Percentiles rank a stretch among this genome's conserved stretches.
Evolutionary conservation across 2,797 vertebrate species (phyloP).

Genomic region (Sebastes trivittatus): DNA sequence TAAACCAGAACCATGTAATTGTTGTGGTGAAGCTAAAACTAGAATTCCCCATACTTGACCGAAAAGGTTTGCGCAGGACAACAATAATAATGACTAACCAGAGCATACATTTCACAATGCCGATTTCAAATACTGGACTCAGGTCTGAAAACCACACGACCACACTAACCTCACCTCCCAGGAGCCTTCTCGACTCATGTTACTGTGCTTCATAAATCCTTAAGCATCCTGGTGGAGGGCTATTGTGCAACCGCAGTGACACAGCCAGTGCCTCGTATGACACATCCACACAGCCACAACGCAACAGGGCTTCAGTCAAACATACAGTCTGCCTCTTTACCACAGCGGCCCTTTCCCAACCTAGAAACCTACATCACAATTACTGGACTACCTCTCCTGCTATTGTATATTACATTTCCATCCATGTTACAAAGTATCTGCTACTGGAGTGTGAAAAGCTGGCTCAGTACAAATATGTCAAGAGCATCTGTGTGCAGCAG

Average conservation of each 20-base stretch:
- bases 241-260: constrained; percentile 52
- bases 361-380: neutral
- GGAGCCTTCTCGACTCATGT: constrained; percentile 40
- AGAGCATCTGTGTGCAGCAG: neutral
- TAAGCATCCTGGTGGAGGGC: constrained; percentile 24
- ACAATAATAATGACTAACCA: constrained; percentile 23
- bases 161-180: constrained; percentile 52
- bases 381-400: constrained; percentile 17
- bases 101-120: constrained; percentile 43
- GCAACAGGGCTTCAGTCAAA: constrained; percentile 5
- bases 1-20: neutral
- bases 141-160: constrained; percentile 48
- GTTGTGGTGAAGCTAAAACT: constrained; percentile 12
- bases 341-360: constrained; percentile 16
- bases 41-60: neutral
- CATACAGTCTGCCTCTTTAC: constrained; percentile 8
- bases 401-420: constrained; percentile 8
- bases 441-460: neutral
- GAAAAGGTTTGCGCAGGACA: neutral
- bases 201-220: constrained; percentile 56
- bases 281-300: constrained; percentile 39
- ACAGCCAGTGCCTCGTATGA: constrained; percentile 25
- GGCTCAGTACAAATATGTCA: neutral
- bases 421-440: neutral
- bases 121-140: constrained; percentile 56